Percentiles rank a stretch among this genome's conserved stretches.
Evolutionary conservation across 2,888 invertebrate species (phyloP).

Genomic region (Piscicola geometra): DNA sequence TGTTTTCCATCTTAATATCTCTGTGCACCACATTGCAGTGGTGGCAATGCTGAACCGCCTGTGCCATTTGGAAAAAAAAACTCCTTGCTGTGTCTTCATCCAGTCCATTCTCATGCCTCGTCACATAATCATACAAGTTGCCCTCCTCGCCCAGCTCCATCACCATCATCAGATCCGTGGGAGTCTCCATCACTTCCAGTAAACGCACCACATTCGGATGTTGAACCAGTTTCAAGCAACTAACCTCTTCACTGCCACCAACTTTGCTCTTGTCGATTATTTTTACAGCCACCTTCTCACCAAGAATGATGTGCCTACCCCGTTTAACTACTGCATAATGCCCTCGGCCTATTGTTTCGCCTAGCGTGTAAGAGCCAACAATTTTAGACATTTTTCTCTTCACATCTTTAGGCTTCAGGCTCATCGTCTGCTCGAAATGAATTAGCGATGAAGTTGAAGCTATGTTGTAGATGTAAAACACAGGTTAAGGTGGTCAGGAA

Average conservation of each 20-base stretch:
- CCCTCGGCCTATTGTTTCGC: constrained; percentile 92
- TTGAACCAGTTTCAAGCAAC: constrained; percentile 98
- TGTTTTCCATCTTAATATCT: constrained; percentile 97
- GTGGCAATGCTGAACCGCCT: constrained; percentile 95
- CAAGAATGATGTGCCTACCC: constrained; percentile 95
- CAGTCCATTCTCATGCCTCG: constrained; percentile 82
- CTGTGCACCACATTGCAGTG: constrained; percentile 80
- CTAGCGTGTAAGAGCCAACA: constrained; percentile 86
- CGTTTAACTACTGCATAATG: constrained; percentile 98
- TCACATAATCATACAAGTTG: constrained; percentile 96
- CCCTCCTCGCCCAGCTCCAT: constrained; percentile 96
- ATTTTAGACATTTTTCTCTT: constrained; percentile 46
- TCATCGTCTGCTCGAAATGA: constrained; percentile 8
- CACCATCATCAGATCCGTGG: constrained; percentile 82
- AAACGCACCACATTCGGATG: constrained; percentile 96
- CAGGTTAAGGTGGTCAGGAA: background rate
- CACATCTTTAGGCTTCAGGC: constrained; percentile 15
- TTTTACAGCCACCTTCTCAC: constrained; percentile 94
- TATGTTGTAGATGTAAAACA: background rate
- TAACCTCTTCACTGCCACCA: constrained; percentile 75
- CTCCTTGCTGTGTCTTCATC: constrained; percentile 61
- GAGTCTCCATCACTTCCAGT: constrained; percentile 98
- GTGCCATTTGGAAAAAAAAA: constrained; percentile 91
- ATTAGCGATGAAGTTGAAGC: background rate
- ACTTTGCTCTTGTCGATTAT: constrained; percentile 96